These are phyloP conservation scores for Clarias fuscus DNA, from an alignment of 2,797 vertebrate species.

Conservation along the genomic window DNA sequence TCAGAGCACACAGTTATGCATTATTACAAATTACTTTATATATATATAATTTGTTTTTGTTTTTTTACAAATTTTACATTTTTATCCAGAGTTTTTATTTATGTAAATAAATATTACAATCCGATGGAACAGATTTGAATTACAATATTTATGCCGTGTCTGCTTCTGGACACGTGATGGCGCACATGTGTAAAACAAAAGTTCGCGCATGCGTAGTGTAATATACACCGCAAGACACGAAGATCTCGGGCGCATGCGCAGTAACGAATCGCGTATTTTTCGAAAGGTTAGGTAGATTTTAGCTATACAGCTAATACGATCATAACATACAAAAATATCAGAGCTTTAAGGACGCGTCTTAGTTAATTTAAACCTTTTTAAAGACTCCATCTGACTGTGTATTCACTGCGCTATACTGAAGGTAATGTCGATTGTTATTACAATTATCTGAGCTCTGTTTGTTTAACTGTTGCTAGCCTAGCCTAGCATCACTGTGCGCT, in stretches of 20 bases:
- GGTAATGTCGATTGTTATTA: background rate
- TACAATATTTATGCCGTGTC: background rate
- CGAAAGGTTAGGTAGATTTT: background rate
- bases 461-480: background rate
- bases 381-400: background rate
- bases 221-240: too few species aligned
- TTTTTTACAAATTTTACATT: too few species aligned
- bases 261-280: background rate
- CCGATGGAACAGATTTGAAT: too few species aligned
- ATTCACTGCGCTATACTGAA: background rate
- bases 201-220: background rate
- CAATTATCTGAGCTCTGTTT: background rate
- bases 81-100: too few species aligned
- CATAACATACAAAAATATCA: background rate
- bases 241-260: constrained; percentile 9
- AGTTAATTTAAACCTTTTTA: too few species aligned
- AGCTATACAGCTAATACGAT: background rate
- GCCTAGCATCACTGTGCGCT: constrained; percentile 4
- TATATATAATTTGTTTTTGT: too few species aligned
- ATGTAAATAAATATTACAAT: too few species aligned
- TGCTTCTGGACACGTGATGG: background rate
- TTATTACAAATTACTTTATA: too few species aligned
- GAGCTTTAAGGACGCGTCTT: background rate
- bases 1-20: too few species aligned
- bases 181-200: background rate